phyloP scores from a whole-genome alignment of 2,888 invertebrate genomes.

The Tromatobia lineatoria region DNA sequence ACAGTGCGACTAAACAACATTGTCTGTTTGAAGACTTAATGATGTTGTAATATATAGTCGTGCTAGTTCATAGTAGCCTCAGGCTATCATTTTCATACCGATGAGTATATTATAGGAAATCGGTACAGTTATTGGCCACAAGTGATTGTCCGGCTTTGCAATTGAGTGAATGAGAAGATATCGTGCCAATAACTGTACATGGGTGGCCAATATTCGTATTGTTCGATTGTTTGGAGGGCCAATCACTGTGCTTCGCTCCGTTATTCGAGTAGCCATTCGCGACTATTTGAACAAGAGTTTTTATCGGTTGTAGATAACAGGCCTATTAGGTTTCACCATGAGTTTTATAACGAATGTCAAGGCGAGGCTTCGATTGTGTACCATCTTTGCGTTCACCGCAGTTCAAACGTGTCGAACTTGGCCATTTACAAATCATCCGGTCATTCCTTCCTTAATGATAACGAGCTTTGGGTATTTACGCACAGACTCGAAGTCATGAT shows the following conservation, averaged over 20 bases:
- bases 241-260: not conserved
- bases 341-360: constrained; percentile 43
- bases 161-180: not conserved
- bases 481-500: not conserved
- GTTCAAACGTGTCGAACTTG: constrained; percentile 38
- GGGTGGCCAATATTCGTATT: not conserved
- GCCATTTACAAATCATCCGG: constrained; percentile 2
- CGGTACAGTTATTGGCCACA: constrained; percentile 4
- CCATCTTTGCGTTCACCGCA: constrained; percentile 12
- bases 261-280: constrained; percentile 13
- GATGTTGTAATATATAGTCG: constrained; percentile 14
- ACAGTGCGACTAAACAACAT: constrained; percentile 51
- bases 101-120: not conserved
- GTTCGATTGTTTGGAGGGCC: not conserved
- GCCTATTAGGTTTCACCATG: constrained; percentile 47
- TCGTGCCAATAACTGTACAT: not conserved
- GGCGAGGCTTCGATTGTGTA: constrained; percentile 22
- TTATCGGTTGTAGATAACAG: constrained; percentile 32
- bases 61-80: constrained; percentile 23
- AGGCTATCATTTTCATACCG: not conserved
- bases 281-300: constrained; percentile 31
- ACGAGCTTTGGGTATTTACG: not conserved
- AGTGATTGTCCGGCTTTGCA: not conserved
- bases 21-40: constrained; percentile 39
- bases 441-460: constrained; percentile 34